phyloP scores from a whole-genome alignment of 2,797 vertebrate genomes.

The Takifugu rubripes region DNA sequence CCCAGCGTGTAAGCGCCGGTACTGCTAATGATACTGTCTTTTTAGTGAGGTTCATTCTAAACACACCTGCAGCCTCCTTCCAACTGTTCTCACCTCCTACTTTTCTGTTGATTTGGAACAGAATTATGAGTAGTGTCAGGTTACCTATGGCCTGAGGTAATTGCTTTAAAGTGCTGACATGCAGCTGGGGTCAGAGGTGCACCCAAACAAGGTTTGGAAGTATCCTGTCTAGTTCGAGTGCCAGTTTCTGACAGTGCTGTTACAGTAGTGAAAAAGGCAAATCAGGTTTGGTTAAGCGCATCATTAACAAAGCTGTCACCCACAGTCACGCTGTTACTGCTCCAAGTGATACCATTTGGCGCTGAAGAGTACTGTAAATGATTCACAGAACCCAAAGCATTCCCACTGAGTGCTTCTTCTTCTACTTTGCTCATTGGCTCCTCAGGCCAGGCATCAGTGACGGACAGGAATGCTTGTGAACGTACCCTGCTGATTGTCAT shows the following conservation, averaged over 20 bases:
- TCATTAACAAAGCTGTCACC: too few species aligned
- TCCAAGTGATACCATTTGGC: constrained; percentile 3
- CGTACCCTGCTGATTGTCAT: constrained; percentile 60
- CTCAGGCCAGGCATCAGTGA: constrained; percentile 66
- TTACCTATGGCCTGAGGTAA: constrained; percentile 43
- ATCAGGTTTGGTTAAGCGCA: too few species aligned
- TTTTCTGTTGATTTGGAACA: constrained; percentile 49
- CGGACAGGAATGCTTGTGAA: constrained; percentile 73
- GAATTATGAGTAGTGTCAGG: constrained; percentile 40
- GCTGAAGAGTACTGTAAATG: constrained; percentile 22
- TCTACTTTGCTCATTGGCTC: constrained; percentile 23
- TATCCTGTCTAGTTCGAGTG: constrained; percentile 27
- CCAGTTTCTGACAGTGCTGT: constrained; percentile 17
- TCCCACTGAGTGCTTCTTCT: constrained; percentile 12
- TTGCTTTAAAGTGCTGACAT: constrained; percentile 41
- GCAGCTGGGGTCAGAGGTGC: constrained; percentile 53
- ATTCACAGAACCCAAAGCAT: constrained; percentile 24
- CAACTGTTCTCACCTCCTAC: constrained; percentile 32
- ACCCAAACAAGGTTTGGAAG: constrained; percentile 53
- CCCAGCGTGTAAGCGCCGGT: constrained; percentile 11
- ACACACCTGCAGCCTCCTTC: constrained; percentile 37
- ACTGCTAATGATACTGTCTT: constrained; percentile 16
- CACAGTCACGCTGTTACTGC: constrained; percentile 1
- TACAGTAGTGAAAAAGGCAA: neutral
- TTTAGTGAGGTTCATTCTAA: neutral